Percentiles rank a stretch among this genome's conserved stretches.
phyloP scores from a whole-genome alignment of 2,113 vertebrate species.

The Macheiramphus alcinus region DNA sequence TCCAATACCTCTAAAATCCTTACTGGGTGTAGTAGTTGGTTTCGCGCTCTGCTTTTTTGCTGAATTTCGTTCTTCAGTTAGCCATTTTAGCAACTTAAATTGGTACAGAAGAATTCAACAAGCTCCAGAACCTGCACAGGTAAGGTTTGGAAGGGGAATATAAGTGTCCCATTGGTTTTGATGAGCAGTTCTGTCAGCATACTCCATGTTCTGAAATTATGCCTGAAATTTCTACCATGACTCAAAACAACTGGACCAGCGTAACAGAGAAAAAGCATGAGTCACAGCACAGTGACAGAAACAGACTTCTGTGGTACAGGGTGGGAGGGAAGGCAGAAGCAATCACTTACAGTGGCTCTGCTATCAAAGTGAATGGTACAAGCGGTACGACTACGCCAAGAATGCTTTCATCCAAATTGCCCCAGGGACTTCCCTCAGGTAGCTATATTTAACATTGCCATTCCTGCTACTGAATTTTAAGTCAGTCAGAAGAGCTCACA shows the following conservation, averaged over 20 bases:
- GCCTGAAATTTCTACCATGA: neutral
- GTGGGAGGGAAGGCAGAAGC: neutral
- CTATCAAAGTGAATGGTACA: neutral
- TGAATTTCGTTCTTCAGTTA: neutral
- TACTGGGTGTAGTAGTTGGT: neutral
- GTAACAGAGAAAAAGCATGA: neutral
- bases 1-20: neutral
- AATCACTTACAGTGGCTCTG: neutral
- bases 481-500: neutral
- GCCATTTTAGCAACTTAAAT: neutral
- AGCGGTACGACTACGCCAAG: neutral
- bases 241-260: neutral
- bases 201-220: neutral
- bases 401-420: neutral
- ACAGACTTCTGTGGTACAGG: accelerated
- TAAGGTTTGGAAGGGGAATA: neutral
- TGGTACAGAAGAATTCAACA: neutral
- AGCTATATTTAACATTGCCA: neutral
- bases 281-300: neutral
- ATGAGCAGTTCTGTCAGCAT: neutral
- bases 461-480: neutral
- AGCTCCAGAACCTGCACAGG: neutral
- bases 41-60: neutral
- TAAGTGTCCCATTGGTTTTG: neutral
- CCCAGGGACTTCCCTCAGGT: neutral